Evolutionary conservation across 2,888 invertebrate species (phyloP), one percentile per base, ranked within the genome.

Genomic region (Drosophila melanosoma): DNA sequence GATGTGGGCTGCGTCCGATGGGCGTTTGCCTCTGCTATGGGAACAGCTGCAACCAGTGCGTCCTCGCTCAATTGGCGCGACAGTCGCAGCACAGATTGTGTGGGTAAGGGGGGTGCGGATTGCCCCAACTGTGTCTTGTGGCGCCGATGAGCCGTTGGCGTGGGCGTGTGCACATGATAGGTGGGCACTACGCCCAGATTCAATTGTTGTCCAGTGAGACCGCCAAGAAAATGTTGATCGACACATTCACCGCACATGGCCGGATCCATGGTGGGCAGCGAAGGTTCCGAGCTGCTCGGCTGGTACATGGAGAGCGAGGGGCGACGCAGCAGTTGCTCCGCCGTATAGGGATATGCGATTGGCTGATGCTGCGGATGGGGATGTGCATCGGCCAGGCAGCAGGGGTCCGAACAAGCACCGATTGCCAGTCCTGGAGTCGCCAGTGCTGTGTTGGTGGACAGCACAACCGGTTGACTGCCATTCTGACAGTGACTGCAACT

Each of bases 181-280:
- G 92, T 91, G 63, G 92, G 92, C 64, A 92, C 91, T 11, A 87
- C 85, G 35, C 91, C 91, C 72, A 91, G 72, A 69, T 91, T 90
- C 15, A 91, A 48, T 60, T 91, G 90, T 15, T 91, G 92, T 5
- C 89, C 92, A 8, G 87, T 92, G 6, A 90, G 74, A 11, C 87
- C 92, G 61, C 91, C 88, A 33, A 92, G 83, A 65, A 93, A 91
- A 79, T 93, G 93, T 81, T 93, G 92, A 83, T 92, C 91, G 69
- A 91, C 92, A 78, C 92, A 92, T 76, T 93, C 92, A 66, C 91
- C 91, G 76, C 92, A 92, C 90, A 93, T 91, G 68, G 91, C 76
- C 71, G 92, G 90, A 82, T 93, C 92, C 83, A 92, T 80, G 77
- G 92, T 89, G 80, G 92, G 91, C 81, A 92, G 86, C 83, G 92